These are phyloP conservation scores for Leptopilina clavipes DNA, from an alignment of 1,140 invertebrate genomes.

Conservation along the genomic window DNA sequence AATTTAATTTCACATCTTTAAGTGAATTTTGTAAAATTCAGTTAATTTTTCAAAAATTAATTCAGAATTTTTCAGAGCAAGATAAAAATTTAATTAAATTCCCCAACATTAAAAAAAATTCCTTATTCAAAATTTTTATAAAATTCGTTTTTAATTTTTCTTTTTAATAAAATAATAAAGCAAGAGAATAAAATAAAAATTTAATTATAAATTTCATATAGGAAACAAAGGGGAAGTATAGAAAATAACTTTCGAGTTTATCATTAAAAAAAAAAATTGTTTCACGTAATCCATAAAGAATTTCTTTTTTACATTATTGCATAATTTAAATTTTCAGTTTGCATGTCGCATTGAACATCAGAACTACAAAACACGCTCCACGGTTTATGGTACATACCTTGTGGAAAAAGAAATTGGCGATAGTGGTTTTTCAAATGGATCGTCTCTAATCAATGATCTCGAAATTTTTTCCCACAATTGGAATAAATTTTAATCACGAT, in stretches of 20 bases:
- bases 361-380: slow-evolving; percentile 48
- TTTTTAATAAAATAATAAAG: too few species aligned
- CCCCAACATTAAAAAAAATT: too few species aligned
- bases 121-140: too few species aligned
- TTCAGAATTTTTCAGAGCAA: too few species aligned
- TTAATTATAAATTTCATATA: too few species aligned
- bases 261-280: slow-evolving; percentile 43
- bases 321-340: slow-evolving; percentile 53
- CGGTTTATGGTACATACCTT: slow-evolving; percentile 30
- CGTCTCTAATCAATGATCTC: background rate
- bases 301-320: background rate
- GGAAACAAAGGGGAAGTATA: background rate
- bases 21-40: too few species aligned
- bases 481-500: background rate
- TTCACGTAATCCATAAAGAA: background rate
- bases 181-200: too few species aligned
- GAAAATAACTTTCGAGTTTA: slow-evolving; percentile 18
- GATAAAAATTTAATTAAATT: too few species aligned
- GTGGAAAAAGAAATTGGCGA: slow-evolving; percentile 23
- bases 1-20: background rate
- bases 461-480: slow-evolving; percentile 23
- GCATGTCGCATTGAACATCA: slow-evolving; percentile 54
- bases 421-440: slow-evolving; percentile 9
- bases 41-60: too few species aligned
- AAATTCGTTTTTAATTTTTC: too few species aligned